Base-by-base conservation (phyloP, 2,113 vertebrate species). In the Melanocharis versteri region DNA sequence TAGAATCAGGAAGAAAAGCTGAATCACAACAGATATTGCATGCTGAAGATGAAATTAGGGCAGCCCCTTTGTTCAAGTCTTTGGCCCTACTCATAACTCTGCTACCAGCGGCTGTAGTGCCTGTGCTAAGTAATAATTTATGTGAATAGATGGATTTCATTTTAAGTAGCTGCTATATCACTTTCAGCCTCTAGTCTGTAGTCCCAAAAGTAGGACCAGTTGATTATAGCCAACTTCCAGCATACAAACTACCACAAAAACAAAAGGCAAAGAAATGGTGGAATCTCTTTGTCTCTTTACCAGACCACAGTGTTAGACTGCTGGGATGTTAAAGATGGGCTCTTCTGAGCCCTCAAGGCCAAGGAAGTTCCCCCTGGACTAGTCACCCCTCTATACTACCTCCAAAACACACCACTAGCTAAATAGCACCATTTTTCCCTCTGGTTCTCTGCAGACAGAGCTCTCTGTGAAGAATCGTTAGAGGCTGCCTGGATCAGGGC, bases 1-100 rank as follows among this genome's bases (percentile, higher is more conserved):
- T 8, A 96, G 93, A 97, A 97, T 71, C 69, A 70, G 62, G 54
- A 91, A 45, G 42, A 96, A 86, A 95, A 93, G 71, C 56, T 66
- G 53, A 86, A 40, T 94, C 47, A 79, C 65, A 81, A 45, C 23
- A 91, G 71, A 84, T 79, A 86, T 85, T 73, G 48, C 54, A 89
- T 19, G 20, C 40, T 62, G 26, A 50, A 76, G 39, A 40, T 81
- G 26, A 85, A 83, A 77, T 79, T 47, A 87, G 56, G 73, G 44
- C 73, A 95, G 39, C n/a, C 54, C 50, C 89, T 94, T 95, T 77
- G 66, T 70, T 76, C 31, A 73, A 37, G n/a, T 65, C 33, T 78
- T 73, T 78, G 70, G n/a, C 58, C 50, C 11, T 54, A n/a, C 45
- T 77, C 60, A n/a, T 53, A 83, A 83, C 13, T 51, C 65, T 83